phyloP scores from a whole-genome alignment of 1,140 invertebrate species.

The Drosophila neocordata region DNA sequence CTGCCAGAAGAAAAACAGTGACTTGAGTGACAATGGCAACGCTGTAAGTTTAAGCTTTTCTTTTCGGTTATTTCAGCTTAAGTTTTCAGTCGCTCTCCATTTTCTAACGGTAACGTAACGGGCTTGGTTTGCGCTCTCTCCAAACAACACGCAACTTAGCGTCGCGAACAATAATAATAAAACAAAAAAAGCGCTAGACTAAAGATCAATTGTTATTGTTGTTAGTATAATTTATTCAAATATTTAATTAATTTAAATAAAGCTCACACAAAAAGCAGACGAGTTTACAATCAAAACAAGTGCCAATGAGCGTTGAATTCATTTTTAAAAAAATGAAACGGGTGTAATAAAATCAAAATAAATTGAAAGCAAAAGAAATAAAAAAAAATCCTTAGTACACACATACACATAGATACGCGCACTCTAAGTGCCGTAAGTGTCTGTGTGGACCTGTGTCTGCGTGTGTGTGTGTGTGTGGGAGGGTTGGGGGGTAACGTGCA shows the following conservation, averaged over 20 bases:
- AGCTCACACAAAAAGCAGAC: neutral
- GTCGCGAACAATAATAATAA: constrained; percentile 72
- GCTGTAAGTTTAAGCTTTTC: constrained; percentile 2
- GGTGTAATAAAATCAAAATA: constrained; percentile 73
- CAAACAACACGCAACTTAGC: constrained; percentile 24
- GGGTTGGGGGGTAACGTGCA: neutral
- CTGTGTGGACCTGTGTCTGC: constrained; percentile 31
- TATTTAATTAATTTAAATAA: constrained; percentile 18
- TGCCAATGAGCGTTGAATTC: neutral
- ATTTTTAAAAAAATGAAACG: constrained; percentile 8
- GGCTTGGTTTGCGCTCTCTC: constrained; percentile 32
- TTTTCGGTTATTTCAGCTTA: constrained; percentile 1
- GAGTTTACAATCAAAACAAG: constrained; percentile 11
- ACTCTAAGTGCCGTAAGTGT: constrained; percentile 27
- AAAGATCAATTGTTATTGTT: constrained; percentile 36
- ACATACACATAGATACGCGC: constrained; percentile 11
- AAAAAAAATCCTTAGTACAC: constrained; percentile 64
- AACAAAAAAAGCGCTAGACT: constrained; percentile 67
- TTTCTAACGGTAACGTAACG: constrained; percentile 59
- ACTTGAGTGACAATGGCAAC: neutral
- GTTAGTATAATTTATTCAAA: constrained; percentile 4
- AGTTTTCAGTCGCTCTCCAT: constrained; percentile 26
- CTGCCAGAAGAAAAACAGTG: neutral
- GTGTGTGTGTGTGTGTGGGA: constrained; percentile 33
- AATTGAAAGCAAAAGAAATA: constrained; percentile 59